phyloP scores from a whole-genome alignment of 1,140 invertebrate genomes.

The Galendromus occidentalis region DNA sequence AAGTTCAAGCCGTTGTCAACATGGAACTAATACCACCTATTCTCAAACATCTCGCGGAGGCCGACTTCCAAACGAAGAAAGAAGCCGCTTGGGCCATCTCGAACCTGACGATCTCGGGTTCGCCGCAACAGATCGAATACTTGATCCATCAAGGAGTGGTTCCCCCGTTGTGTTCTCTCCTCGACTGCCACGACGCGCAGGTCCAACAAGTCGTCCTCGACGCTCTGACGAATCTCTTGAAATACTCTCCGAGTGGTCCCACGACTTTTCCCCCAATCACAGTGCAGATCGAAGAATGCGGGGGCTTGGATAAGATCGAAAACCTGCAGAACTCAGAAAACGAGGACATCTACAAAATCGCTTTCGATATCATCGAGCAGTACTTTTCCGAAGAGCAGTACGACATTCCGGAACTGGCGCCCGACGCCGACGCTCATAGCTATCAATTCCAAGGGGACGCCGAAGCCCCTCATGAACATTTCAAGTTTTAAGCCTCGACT shows the following conservation, averaged over 20 bases:
- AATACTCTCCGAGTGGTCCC: slow-evolving; percentile 9
- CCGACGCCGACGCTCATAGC: slow-evolving; percentile 30
- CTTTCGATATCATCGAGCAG: slow-evolving; percentile 90
- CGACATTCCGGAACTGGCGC: slow-evolving; percentile 54
- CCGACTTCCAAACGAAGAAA: slow-evolving; percentile 53
- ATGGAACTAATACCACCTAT: slow-evolving; percentile 43
- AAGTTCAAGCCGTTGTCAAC: slow-evolving; percentile 55
- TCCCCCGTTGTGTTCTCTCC: slow-evolving; percentile 34
- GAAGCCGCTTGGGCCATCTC: slow-evolving; percentile 62
- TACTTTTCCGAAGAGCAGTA: slow-evolving; percentile 78
- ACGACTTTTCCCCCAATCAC: slow-evolving; percentile 6
- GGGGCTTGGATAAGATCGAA: slow-evolving; percentile 87
- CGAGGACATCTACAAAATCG: slow-evolving; percentile 91
- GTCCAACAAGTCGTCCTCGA: slow-evolving; percentile 41
- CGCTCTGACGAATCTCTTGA: slow-evolving; percentile 40
- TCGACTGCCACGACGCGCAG: slow-evolving; percentile 36
- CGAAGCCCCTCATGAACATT: slow-evolving; percentile 49
- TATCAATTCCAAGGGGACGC: slow-evolving; percentile 45
- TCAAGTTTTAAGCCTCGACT: slow-evolving; percentile 39
- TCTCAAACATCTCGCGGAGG: slow-evolving; percentile 45
- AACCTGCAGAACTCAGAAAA: slow-evolving; percentile 85
- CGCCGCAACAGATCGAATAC: slow-evolving; percentile 40
- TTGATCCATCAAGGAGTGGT: slow-evolving; percentile 38
- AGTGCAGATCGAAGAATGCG: slow-evolving; percentile 56
- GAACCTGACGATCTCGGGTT: slow-evolving; percentile 54